Conservation (phyloP, 2,888 invertebrate species). For the Eretmocerus hayati region DNA sequence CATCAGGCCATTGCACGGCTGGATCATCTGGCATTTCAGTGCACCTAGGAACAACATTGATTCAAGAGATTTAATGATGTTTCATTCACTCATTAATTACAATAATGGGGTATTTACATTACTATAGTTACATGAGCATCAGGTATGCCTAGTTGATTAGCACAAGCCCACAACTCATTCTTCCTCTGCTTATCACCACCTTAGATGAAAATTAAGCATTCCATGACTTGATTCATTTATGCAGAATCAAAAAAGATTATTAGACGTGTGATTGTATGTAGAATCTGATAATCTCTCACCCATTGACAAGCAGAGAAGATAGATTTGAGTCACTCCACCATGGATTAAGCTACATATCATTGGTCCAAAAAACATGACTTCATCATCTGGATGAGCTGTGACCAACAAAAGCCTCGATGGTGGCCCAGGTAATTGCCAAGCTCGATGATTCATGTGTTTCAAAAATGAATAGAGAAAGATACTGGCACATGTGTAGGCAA, state of each 20-base stretch:
- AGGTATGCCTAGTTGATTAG: slow-evolving; percentile 70
- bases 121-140: slow-evolving; percentile 64
- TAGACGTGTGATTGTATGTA: too few relatives aligned
- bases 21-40: slow-evolving; percentile 73
- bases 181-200: slow-evolving; percentile 52
- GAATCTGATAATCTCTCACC: slow-evolving; percentile 50
- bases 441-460: slow-evolving; percentile 36
- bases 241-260: slow-evolving; percentile 2
- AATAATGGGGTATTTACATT: slow-evolving; percentile 40
- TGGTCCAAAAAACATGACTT: slow-evolving; percentile 98
- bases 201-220: too few relatives aligned
- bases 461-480: slow-evolving; percentile 37
- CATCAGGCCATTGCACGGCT: slow-evolving; percentile 66
- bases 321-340: slow-evolving; percentile 61
- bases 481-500: slow-evolving; percentile 39
- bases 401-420: slow-evolving; percentile 65
- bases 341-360: slow-evolving; percentile 64
- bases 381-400: slow-evolving; percentile 96
- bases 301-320: slow-evolving; percentile 77
- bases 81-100: neutral
- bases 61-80: neutral
- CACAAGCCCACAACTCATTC: slow-evolving; percentile 76
- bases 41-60: slow-evolving; percentile 54
- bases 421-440: slow-evolving; percentile 44
- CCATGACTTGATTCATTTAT: too few relatives aligned